Conservation (phyloP, 2,113 vertebrate genomes). For the Lophura nycthemera region DNA sequence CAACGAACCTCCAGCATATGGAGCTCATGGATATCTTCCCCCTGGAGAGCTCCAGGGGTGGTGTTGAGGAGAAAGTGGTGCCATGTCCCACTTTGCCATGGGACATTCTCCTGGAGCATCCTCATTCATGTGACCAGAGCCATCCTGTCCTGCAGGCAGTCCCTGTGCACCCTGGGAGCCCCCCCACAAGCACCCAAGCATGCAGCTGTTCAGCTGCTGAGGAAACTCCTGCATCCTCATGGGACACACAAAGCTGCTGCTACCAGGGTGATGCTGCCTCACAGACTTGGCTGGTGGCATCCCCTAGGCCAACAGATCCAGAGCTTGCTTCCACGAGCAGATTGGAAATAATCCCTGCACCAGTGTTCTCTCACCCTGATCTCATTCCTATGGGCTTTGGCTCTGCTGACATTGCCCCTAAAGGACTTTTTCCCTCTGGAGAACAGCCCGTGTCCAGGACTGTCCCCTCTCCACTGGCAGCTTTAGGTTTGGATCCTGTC, state of each 20-base stretch:
- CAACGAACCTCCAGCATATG: rapidly evolving
- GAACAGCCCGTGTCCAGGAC: not conserved
- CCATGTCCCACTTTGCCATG: not conserved
- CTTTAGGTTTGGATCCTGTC: not conserved
- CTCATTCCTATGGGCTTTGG: not conserved
- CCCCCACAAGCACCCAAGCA: not conserved
- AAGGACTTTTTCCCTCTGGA: not conserved
- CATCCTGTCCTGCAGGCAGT: not conserved
- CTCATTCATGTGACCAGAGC: not conserved
- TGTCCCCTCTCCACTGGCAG: not conserved
- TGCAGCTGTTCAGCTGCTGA: not conserved
- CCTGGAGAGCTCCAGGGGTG: not conserved
- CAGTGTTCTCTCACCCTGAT: not conserved
- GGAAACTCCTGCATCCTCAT: not conserved
- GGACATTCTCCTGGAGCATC: not conserved
- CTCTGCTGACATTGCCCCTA: not conserved
- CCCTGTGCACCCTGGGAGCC: not conserved
- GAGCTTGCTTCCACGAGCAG: not conserved
- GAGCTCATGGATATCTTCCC: not conserved
- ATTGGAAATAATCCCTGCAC: not conserved
- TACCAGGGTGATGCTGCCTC: not conserved
- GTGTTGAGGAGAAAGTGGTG: not conserved
- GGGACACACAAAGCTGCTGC: not conserved
- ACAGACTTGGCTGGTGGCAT: not conserved
- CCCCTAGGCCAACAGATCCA: not conserved